These are phyloP conservation scores for Dendrocopos noguchii DNA, from an alignment of 2,113 vertebrate genomes.

Conservation along the genomic window DNA sequence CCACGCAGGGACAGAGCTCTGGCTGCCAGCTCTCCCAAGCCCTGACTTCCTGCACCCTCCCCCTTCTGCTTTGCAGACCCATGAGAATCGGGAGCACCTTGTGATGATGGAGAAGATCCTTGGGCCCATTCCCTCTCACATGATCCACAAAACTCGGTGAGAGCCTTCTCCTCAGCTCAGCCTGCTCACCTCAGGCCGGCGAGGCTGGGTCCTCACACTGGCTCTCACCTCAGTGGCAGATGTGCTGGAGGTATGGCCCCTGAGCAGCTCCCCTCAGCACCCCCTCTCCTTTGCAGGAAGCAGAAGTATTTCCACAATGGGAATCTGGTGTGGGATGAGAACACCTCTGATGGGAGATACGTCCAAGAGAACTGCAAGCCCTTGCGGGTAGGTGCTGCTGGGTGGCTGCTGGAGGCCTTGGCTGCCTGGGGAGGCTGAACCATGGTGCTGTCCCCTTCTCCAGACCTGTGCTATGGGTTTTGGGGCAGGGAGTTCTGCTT, in stretches of 20 bases:
- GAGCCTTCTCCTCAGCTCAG: background rate
- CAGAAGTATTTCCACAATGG: constrained; percentile 89
- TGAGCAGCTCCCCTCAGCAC: background rate
- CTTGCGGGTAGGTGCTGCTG: constrained; percentile 82
- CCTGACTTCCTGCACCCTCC: background rate
- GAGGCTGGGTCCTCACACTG: fast-evolving
- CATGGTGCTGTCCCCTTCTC: fast-evolving
- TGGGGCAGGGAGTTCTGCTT: background rate
- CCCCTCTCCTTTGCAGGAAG: constrained; percentile 78
- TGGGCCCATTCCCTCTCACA: constrained; percentile 89
- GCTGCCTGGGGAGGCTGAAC: background rate
- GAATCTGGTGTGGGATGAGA: constrained; percentile 90
- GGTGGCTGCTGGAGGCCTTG: background rate
- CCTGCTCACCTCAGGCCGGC: background rate
- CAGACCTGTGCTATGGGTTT: background rate
- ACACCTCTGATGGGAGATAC: constrained; percentile 89
- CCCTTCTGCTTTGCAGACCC: constrained; percentile 80
- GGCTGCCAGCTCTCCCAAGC: background rate
- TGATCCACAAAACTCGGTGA: constrained; percentile 91
- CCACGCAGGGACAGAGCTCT: background rate
- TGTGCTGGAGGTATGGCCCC: too few species aligned
- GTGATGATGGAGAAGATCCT: constrained; percentile 99
- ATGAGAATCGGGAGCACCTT: constrained; percentile 95
- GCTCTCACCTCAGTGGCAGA: fast-evolving
- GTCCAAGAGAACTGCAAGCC: constrained; percentile 95